A percentile compares a stretch with the other conserved stretches of the same genome.
These are phyloP conservation scores for Petromus typicus DNA, from an alignment of 2,113 vertebrate species.

Conservation along the genomic window DNA sequence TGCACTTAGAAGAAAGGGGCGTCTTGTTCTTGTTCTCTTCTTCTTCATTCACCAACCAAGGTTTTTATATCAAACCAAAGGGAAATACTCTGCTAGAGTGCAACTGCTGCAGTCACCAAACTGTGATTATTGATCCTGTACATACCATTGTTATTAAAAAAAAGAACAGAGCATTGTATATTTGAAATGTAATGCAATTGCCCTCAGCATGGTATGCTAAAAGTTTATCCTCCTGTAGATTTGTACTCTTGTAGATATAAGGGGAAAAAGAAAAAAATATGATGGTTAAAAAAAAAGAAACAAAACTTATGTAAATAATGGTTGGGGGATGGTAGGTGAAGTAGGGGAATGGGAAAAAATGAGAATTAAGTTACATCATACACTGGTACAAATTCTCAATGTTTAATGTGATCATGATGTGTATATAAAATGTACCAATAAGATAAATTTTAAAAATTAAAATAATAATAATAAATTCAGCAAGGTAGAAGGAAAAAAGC, in stretches of 20 bases:
- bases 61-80: conserved; percentile 96
- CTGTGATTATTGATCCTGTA: conserved; percentile 96
- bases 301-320: no score
- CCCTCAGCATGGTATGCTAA: conserved; percentile 99
- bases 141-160: conserved; percentile 94
- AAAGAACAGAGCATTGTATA: conserved; percentile 96
- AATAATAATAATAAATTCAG: no score
- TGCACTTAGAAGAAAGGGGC: conserved; percentile 88
- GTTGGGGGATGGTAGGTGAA: no score
- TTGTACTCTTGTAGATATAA: conserved; percentile 86
- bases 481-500: conserved; percentile 47
- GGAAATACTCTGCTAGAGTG: conserved; percentile 93
- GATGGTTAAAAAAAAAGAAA: no score
- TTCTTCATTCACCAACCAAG: conserved; percentile 90
- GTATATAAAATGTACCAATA: no score
- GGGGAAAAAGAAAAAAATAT: no score
- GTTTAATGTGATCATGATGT: no score
- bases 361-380: no score
- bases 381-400: no score
- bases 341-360: no score
- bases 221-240: conserved; percentile 97
- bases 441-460: no score
- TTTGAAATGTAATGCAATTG: conserved; percentile 97
- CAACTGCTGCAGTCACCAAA: conserved; percentile 93
- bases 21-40: conserved; percentile 87